Evolutionary conservation across 23 tunicate genomes (phyloP).

Genomic region (Styela clava): DNA sequence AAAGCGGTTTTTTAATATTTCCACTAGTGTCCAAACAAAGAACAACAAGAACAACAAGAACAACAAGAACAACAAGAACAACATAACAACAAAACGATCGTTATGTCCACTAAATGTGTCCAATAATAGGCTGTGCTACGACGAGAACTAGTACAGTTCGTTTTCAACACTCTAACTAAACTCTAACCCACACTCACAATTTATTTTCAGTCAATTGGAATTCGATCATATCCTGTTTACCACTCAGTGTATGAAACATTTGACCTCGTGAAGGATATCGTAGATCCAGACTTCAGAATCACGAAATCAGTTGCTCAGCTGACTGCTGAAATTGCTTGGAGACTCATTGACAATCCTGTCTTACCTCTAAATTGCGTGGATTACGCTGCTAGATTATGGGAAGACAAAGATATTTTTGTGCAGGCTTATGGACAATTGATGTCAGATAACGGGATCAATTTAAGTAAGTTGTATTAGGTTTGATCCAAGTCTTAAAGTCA

Average conservation of each 20-base stretch:
- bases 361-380: slow-evolving; percentile 28
- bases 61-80: too few relatives aligned
- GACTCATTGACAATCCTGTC: slow-evolving; percentile 35
- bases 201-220: slow-evolving; percentile 41
- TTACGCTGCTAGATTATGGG: slow-evolving; percentile 23
- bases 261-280: slow-evolving; percentile 28
- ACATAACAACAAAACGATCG: too few relatives aligned
- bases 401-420: slow-evolving; percentile 21
- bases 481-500: not conserved
- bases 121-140: too few relatives aligned
- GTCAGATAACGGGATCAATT: slow-evolving; percentile 41
- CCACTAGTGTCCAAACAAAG: too few relatives aligned
- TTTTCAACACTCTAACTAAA: too few relatives aligned
- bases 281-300: slow-evolving; percentile 48
- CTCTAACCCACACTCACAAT: too few relatives aligned
- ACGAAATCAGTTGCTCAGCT: slow-evolving; percentile 33
- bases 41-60: too few relatives aligned
- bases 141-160: too few relatives aligned
- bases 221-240: slow-evolving; percentile 39
- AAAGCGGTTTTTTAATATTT: not conserved
- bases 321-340: slow-evolving; percentile 28
- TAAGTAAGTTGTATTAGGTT: slow-evolving; percentile 25
- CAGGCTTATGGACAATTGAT: slow-evolving; percentile 31
- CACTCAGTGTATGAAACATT: slow-evolving; percentile 76
- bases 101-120: too few relatives aligned